Percentiles rank a stretch among this genome's conserved stretches.
Evolutionary conservation across 2,797 vertebrate genomes (phyloP).

Genomic region (Liasis olivaceus): DNA sequence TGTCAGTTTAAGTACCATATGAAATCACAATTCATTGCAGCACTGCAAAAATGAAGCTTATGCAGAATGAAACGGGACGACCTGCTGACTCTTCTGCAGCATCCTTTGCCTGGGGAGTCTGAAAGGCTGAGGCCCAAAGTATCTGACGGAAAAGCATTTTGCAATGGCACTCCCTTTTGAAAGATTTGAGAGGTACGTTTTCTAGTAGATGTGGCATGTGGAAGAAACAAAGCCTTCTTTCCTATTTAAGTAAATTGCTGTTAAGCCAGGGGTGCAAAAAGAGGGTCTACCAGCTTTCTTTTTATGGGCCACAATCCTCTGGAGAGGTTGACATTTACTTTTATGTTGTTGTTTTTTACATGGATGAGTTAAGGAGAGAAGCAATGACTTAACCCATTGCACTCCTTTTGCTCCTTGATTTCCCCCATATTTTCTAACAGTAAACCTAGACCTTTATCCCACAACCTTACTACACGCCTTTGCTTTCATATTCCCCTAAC

Average conservation of each 20-base stretch:
- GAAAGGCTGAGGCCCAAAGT: not conserved
- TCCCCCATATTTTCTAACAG: not conserved
- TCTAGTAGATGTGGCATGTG: not conserved
- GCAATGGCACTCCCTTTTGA: not conserved
- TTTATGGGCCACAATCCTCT: not conserved
- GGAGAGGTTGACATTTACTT: not conserved
- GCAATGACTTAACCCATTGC: not conserved
- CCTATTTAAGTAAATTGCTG: not conserved
- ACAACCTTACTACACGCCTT: not conserved
- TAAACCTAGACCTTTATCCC: not conserved
- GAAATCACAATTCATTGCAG: constrained; percentile 64
- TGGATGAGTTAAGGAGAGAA: not conserved
- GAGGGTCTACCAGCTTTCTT: not conserved
- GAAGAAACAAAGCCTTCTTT: not conserved
- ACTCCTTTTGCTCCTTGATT: not conserved
- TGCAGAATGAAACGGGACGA: constrained; percentile 42
- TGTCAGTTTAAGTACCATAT: constrained; percentile 55
- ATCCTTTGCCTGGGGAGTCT: not conserved
- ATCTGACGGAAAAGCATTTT: not conserved
- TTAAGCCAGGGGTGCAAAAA: not conserved
- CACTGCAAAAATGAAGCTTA: constrained; percentile 48
- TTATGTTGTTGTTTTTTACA: not conserved
- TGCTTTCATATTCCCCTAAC: not conserved
- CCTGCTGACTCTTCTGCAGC: not conserved
- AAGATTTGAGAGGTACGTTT: not conserved